Evolutionary conservation across 2,113 vertebrate species (phyloP).

Genomic region (Maccullochella peelii): DNA sequence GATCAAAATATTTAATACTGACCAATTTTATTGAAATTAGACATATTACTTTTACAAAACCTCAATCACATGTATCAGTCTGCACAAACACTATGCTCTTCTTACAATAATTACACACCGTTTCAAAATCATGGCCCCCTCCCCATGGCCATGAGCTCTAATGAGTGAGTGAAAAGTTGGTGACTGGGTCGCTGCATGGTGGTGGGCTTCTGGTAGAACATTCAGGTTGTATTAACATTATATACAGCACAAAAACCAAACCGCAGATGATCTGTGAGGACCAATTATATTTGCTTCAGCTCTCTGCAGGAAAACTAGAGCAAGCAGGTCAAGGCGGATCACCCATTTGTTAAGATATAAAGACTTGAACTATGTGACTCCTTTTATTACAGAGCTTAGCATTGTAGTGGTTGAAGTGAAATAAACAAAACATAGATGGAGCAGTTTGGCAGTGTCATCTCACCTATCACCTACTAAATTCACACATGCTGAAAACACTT

Average conservation of each 20-base stretch:
- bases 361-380: conserved; percentile 21
- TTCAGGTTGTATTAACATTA: conserved; percentile 45
- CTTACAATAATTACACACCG: conserved; percentile 64
- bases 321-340: conserved; percentile 34
- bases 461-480: conserved; percentile 48
- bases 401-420: conserved; percentile 45
- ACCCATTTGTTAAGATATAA: conserved; percentile 28
- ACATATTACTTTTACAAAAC: conserved; percentile 84
- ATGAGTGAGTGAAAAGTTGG: conserved; percentile 21
- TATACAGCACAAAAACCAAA: conserved; percentile 47
- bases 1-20: conserved; percentile 67
- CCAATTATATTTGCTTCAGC: conserved; percentile 21
- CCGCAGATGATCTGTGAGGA: conserved; percentile 27
- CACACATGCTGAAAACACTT: conserved; percentile 42
- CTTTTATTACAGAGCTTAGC: conserved; percentile 36
- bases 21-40: conserved; percentile 84
- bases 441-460: conserved; percentile 75
- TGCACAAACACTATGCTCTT: conserved; percentile 74
- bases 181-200: conserved; percentile 21
- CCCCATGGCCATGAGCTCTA: conserved; percentile 16
- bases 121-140: conserved; percentile 56
- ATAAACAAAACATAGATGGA: conserved; percentile 47
- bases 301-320: conserved; percentile 29
- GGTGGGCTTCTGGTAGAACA: conserved; percentile 53
- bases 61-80: conserved; percentile 78